Conservation (phyloP, 2,888 invertebrate species). For the Deroplatys truncata region DNA sequence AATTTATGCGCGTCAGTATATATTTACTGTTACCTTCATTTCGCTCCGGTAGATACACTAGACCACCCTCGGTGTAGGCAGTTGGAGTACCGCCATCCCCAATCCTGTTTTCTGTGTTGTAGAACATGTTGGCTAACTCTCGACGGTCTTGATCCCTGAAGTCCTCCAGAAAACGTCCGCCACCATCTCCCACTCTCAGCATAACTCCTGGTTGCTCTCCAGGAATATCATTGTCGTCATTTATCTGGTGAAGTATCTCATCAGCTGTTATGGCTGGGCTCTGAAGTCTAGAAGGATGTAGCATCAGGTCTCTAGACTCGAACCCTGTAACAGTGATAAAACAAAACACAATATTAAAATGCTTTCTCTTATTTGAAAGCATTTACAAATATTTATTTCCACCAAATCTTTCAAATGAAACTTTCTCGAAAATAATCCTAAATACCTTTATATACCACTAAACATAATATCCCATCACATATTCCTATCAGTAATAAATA, state of each 20-base stretch:
- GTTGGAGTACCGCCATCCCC: constrained; percentile 28
- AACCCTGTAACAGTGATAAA: neutral
- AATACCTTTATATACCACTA: too few species aligned
- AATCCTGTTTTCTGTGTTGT: neutral
- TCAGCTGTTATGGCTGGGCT: neutral
- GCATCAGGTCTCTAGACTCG: neutral
- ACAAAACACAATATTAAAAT: too few species aligned
- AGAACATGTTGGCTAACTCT: neutral
- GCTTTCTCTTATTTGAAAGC: too few species aligned
- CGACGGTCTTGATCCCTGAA: neutral
- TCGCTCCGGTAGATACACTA: constrained; percentile 49
- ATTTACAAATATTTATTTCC: too few species aligned
- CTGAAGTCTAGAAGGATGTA: neutral
- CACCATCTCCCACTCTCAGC: neutral
- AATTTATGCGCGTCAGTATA: too few species aligned
- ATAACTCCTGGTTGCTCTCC: neutral
- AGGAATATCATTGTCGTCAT: constrained; percentile 15
- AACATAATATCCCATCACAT: too few species aligned
- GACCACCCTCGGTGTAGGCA: constrained; percentile 60
- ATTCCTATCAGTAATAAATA: too few species aligned
- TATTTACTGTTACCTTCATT: neutral
- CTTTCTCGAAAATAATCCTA: too few species aligned
- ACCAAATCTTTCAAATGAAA: too few species aligned
- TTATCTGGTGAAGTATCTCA: neutral
- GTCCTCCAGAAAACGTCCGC: neutral